Percentiles rank a stretch among this genome's conserved stretches.
Conservation (phyloP, 2,113 vertebrate genomes). For the Gambusia holbrooki region DNA sequence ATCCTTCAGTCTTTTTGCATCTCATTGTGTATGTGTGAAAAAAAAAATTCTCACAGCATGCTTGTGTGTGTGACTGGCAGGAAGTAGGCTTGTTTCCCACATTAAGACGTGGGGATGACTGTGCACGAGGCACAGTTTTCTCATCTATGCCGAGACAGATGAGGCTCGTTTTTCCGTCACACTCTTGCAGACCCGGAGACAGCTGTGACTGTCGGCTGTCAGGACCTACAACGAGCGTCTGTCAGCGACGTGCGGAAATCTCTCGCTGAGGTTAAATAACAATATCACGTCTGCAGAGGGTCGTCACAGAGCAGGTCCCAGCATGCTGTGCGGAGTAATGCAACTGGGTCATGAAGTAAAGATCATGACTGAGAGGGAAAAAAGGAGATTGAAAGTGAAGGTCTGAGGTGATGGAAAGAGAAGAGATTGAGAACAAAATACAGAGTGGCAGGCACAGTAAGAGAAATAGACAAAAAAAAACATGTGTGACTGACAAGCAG, state of each 20-base stretch:
- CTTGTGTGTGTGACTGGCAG: not conserved
- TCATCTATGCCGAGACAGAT: conserved; percentile 48
- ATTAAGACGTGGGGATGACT: not conserved
- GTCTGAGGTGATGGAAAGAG: conserved; percentile 6
- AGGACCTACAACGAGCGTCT: conserved; percentile 46
- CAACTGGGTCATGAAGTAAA: conserved; percentile 27
- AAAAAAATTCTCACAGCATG: not conserved
- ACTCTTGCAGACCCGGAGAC: conserved; percentile 36
- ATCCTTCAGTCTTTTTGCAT: conserved; percentile 1
- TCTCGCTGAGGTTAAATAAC: conserved; percentile 44
- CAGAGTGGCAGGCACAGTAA: conserved; percentile 9
- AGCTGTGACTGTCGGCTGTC: conserved; percentile 63
- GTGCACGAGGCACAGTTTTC: conserved; percentile 26
- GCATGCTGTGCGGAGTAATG: conserved; percentile 12
- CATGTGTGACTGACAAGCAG: conserved; percentile 21
- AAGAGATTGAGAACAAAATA: not conserved
- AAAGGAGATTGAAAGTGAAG: not conserved
- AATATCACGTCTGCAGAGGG: conserved; percentile 37
- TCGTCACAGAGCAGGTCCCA: not conserved
- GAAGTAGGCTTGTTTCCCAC: not conserved
- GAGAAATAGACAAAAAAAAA: not conserved
- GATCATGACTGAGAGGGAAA: not conserved
- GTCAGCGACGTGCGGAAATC: conserved; percentile 37
- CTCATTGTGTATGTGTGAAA: not conserved
- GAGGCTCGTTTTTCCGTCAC: conserved; percentile 40